Evolutionary conservation across 2,797 vertebrate genomes (phyloP).

Genomic region (Lagocephalus sceleratus): DNA sequence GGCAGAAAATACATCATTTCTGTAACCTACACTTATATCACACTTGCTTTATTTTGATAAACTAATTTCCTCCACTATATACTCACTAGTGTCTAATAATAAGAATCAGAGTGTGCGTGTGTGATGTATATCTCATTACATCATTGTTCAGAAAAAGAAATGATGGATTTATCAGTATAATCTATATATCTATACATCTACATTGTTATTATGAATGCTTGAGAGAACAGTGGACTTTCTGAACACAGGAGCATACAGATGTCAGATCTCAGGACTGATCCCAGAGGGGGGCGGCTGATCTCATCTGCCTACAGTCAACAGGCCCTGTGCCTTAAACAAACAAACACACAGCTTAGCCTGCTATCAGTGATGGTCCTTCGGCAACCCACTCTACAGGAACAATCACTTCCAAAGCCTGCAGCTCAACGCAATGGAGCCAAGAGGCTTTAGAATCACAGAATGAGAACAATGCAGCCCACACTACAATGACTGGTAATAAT

Average conservation of each 20-base stretch:
- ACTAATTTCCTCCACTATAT: no score
- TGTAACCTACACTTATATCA: not conserved
- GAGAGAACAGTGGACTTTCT: slow-evolving; percentile 32
- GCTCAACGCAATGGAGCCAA: slow-evolving; percentile 73
- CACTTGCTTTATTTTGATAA: not conserved
- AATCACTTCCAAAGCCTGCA: slow-evolving; percentile 70
- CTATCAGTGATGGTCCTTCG: slow-evolving; percentile 67
- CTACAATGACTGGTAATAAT: slow-evolving; percentile 69
- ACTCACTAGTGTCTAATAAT: no score
- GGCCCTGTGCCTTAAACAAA: slow-evolving; percentile 74
- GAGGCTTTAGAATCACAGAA: slow-evolving; percentile 68
- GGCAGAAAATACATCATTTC: not conserved
- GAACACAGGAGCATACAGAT: slow-evolving; percentile 47
- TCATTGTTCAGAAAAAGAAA: slow-evolving; percentile 5
- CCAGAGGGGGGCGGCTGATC: slow-evolving; percentile 49
- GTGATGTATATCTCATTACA: not conserved
- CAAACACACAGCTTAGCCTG: slow-evolving; percentile 70
- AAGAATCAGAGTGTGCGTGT: no score
- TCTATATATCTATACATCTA: slow-evolving; percentile 14
- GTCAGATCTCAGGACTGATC: slow-evolving; percentile 52
- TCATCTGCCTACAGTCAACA: slow-evolving; percentile 73
- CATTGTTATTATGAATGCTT: slow-evolving; percentile 6
- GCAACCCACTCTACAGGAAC: slow-evolving; percentile 62
- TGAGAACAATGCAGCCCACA: slow-evolving; percentile 62
- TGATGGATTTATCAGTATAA: slow-evolving; percentile 16